Percentiles rank a stretch among this genome's conserved stretches.
Conservation (phyloP, 2,888 invertebrate genomes). For the Willowsia nigromaculata region DNA sequence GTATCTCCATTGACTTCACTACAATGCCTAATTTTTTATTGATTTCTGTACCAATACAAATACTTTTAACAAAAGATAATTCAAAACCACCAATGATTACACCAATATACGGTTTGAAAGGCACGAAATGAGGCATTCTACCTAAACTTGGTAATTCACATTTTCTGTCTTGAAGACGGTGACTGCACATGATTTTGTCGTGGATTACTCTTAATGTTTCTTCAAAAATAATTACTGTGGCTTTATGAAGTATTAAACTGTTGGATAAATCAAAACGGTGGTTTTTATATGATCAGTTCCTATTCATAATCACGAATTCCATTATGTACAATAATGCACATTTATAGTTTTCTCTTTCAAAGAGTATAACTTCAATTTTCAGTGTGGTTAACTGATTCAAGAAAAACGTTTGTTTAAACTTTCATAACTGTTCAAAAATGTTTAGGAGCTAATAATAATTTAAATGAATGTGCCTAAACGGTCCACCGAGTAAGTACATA, state of each 20-base stretch:
- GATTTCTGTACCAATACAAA: background rate
- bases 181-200: background rate
- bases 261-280: background rate
- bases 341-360: constrained; percentile 7
- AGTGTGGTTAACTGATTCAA: background rate
- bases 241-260: background rate
- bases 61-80: background rate
- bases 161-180: background rate
- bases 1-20: background rate
- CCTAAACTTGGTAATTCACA: background rate
- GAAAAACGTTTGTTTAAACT: background rate
- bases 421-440: background rate
- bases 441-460: background rate
- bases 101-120: background rate
- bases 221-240: background rate
- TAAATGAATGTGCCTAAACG: constrained; percentile 1
- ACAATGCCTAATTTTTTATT: background rate
- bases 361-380: background rate
- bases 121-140: background rate
- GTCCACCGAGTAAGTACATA: too few relatives aligned
- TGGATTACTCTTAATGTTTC: background rate
- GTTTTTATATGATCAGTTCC: background rate
- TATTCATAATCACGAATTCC: background rate
- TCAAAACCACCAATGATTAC: background rate
- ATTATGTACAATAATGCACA: too few relatives aligned